Evolutionary conservation across 2,797 vertebrate species (phyloP).

Genomic region (Mormyrus hasselquistii): DNA sequence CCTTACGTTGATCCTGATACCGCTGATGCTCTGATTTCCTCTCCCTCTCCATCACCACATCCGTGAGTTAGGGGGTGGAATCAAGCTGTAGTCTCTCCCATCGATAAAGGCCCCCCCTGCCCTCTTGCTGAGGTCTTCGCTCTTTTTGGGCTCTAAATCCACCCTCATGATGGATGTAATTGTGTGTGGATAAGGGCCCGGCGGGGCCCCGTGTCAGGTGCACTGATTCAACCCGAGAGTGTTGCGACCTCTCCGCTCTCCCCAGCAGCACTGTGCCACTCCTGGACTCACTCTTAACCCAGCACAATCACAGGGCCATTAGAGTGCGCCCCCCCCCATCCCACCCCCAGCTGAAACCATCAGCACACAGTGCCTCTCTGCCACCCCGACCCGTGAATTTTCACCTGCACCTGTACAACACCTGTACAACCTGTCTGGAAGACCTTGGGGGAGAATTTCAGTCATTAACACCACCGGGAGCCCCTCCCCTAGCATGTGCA

Average conservation of each 20-base stretch:
- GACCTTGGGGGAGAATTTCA: constrained; percentile 4
- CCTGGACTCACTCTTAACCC: background rate
- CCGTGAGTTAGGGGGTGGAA: background rate
- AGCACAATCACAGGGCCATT: background rate
- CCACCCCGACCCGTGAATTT: background rate
- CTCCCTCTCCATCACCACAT: background rate
- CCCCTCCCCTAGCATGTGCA: constrained; percentile 6
- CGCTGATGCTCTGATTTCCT: background rate
- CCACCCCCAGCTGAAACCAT: background rate
- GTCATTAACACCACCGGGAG: constrained; percentile 2
- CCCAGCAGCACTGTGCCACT: background rate
- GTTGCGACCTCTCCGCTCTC: background rate
- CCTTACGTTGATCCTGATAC: background rate
- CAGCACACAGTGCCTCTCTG: background rate
- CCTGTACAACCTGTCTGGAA: background rate
- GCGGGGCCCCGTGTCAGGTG: background rate
- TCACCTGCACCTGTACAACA: background rate
- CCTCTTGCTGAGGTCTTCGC: background rate
- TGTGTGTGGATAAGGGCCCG: background rate
- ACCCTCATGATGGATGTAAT: background rate
- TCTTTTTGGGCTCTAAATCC: background rate
- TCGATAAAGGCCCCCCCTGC: background rate
- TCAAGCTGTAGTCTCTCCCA: background rate
- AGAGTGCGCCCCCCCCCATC: too few species aligned
- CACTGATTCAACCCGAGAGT: background rate